Evolutionary conservation across 2,797 vertebrate species (phyloP).

Genomic region (Psittacula derbiana): DNA sequence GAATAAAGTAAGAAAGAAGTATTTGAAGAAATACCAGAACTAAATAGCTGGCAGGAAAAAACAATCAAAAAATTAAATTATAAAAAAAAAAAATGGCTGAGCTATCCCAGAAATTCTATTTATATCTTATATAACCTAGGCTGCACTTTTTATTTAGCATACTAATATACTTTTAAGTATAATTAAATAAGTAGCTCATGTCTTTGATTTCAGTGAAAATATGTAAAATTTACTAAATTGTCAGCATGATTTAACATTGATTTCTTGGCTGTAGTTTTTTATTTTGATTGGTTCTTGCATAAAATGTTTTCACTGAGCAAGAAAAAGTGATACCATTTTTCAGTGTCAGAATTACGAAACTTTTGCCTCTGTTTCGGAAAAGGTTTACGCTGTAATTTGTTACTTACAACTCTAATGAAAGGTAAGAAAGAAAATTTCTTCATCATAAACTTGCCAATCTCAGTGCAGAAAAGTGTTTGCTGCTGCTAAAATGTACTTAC

Average conservation of each 20-base stretch:
- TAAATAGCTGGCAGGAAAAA: neutral
- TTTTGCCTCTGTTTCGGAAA: neutral
- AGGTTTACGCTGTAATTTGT: neutral
- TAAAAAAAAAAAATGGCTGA: neutral
- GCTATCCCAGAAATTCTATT: constrained; percentile 44
- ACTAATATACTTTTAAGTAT: neutral
- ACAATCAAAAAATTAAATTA: constrained; percentile 20
- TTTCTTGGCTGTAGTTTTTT: neutral
- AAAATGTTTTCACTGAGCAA: neutral
- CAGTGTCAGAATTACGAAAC: neutral
- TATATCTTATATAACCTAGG: neutral
- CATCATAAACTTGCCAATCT: neutral
- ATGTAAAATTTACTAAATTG: neutral
- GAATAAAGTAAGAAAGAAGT: constrained; percentile 22
- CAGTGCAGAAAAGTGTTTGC: neutral
- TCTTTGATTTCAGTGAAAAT: constrained; percentile 40
- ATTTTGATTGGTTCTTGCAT: neutral
- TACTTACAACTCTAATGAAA: neutral
- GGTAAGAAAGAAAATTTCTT: neutral
- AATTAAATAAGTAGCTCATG: constrained; percentile 2
- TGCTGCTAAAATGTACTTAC: neutral
- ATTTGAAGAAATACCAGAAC: constrained; percentile 23
- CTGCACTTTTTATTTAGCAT: neutral
- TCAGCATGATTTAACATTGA: neutral
- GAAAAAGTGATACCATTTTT: neutral